Percentiles rank a stretch among this genome's conserved stretches.
Conservation (phyloP, 2,113 vertebrate genomes). For the Eulemur rufifrons region DNA sequence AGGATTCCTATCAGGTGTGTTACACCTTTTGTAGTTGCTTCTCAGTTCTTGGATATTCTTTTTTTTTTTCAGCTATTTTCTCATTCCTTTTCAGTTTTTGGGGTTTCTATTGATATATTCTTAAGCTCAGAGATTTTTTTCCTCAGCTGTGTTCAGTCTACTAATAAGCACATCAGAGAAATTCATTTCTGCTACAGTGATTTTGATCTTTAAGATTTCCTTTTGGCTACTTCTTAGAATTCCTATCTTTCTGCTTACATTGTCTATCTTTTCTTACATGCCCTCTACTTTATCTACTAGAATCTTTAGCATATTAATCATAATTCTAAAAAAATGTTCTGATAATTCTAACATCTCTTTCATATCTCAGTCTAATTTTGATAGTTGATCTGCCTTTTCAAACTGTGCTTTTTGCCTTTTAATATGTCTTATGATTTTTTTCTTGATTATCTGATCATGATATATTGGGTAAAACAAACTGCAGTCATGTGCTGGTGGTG, state of each 20-base stretch:
- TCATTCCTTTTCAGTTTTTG: background rate
- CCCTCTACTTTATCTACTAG: background rate
- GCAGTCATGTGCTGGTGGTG: rapidly evolving
- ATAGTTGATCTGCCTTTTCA: background rate
- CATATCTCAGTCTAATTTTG: background rate
- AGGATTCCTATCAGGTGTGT: background rate
- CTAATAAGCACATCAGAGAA: background rate
- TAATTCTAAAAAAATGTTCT: background rate
- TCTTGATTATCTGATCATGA: background rate
- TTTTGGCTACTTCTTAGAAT: background rate
- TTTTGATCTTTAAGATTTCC: background rate
- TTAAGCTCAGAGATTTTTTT: background rate
- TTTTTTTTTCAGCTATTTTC: background rate
- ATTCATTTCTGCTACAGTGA: background rate
- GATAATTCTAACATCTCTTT: background rate
- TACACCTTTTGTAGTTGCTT: background rate
- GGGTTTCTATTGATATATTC: background rate
- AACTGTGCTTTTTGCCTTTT: background rate
- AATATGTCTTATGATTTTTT: background rate
- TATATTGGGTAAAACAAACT: background rate
- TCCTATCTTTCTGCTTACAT: background rate
- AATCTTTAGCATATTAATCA: background rate
- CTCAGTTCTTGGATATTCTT: background rate
- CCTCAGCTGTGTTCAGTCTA: background rate
- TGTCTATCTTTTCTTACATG: background rate